Evolutionary conservation across 2,113 vertebrate genomes (phyloP), one percentile per base, ranked within the genome.

Genomic region (Rattus norvegicus): DNA sequence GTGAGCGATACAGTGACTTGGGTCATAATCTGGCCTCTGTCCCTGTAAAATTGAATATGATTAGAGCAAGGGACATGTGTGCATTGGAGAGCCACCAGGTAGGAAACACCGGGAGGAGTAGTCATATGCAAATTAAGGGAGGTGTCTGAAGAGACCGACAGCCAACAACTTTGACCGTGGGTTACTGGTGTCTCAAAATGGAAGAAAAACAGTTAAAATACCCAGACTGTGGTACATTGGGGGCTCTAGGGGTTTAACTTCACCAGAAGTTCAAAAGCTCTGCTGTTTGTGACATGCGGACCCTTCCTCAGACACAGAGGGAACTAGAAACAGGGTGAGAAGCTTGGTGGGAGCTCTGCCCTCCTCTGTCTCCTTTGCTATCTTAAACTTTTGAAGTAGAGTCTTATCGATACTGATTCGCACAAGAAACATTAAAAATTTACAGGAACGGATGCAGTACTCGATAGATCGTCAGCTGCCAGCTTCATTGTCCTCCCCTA

Each of bases 61-160:
- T 19, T 56, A 84, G 30, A 43, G 56, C 17, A 28, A 5, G 22
- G 65, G n/a, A 7, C 30, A 22, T 36, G 24, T 20, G 6, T 54
- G 1, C 24, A 2, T 5, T 56, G 30, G 70, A 63, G 17, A 72
- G 59, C 11, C 17, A 47, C n/a, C 24, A 65, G 0, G 0, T 5
- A 20, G 63, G 13, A 19, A 24, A n/a, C 19, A 73, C 4, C 0
- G 20, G 67, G 19, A 65, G 7, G 33, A 52, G 73, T 7, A 24
- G 65, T 26, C 33, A 22, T 61, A 47, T 33, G 36, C 14, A 65
- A 75, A 30, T 16, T 39, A 20, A 30, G 19, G 36, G 12, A 88
- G 77, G 28, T 7, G 30, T 36, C 61, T 30, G 54, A 8, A 33
- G 69, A 70, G 59, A 24, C 4, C 26, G 65, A 28, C 63, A 8